Base-by-base conservation (phyloP, 1,140 invertebrate genomes). In the Tetraneura akinire region DNA sequence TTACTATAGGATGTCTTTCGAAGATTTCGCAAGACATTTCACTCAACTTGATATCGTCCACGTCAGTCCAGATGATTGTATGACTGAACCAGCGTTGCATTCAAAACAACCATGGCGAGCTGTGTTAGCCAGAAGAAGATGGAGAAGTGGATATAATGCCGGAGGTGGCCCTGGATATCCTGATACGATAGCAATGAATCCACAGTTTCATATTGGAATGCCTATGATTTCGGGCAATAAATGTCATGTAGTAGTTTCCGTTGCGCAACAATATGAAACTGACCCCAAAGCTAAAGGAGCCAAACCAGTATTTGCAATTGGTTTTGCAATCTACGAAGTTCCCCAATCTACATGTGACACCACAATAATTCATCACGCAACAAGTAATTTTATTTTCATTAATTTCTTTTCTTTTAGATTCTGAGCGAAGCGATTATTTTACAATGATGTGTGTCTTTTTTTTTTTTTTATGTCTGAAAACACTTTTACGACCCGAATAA, bases 31-130 rank as follows among this genome's bases (percentile, higher is more conserved):
- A 4, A 84, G 87, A 18, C 87, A 90, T 83, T 93, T 93, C 85
- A 90, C 89, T 0, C 89, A 91, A 82, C 85, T 93, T 80, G 91
- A 93, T 84, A 87, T 94, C 82, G 91, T 93, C 73, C 92, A 94
- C 85, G 88, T 93, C 82, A 92, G 91, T 1, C 91, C 91, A 10
- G 91, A 92, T 83, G 91, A 92, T 84, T 92, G 91, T 91, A 89
- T 91, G 88, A 85, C 86, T 80, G 91, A 92, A 85, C 87, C 89
- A 10, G 88, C 89, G 10, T 86, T 92, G 45, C 91, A 90, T 83
- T 89, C 88, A 3, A 88, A 90, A 83, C 89, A 91, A 82, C 91
- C 91, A 3, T 92, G 91, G 91, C 86, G 91, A 80, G 91, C 91
- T 10, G 91, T 92, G 60, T 84, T 92, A 42, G 91, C 91, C 11